A percentile compares a stretch with the other conserved stretches of the same genome.
These are phyloP conservation scores for Gambusia holbrooki DNA, from an alignment of 2,113 vertebrate genomes.

Conservation along the genomic window DNA sequence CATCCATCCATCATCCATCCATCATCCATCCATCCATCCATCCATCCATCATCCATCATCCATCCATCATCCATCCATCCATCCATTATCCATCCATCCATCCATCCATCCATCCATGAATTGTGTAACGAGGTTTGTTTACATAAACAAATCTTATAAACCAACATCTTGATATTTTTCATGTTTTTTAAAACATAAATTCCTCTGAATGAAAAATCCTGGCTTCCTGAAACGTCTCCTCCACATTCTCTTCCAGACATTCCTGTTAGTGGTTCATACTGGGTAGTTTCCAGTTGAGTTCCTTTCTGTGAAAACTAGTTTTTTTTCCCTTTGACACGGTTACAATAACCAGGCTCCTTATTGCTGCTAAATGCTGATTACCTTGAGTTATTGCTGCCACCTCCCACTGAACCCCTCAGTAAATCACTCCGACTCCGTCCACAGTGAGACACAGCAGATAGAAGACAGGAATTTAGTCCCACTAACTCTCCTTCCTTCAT, in stretches of 20 bases:
- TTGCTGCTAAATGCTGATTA: slow-evolving; percentile 38
- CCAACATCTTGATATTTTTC: too few species aligned
- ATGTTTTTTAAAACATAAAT: too few species aligned
- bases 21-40: too few species aligned
- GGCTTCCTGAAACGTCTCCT: background rate
- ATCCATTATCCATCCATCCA: too few species aligned
- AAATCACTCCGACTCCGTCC: slow-evolving; percentile 33
- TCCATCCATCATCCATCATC: too few species aligned
- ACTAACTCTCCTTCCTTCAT: slow-evolving; percentile 18
- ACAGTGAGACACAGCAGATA: slow-evolving; percentile 50
- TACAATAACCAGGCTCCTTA: slow-evolving; percentile 57
- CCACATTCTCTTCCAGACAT: background rate
- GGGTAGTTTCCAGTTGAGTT: slow-evolving; percentile 9
- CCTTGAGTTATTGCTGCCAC: slow-evolving; percentile 46
- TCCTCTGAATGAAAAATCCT: too few species aligned
- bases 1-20: too few species aligned
- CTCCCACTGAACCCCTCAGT: slow-evolving; percentile 33
- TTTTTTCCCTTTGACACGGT: slow-evolving; percentile 44
- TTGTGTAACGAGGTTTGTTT: too few species aligned
- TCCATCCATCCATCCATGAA: background rate
- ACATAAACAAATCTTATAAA: too few species aligned
- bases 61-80: too few species aligned
- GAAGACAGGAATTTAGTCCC: slow-evolving; percentile 34
- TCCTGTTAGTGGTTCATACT: background rate
- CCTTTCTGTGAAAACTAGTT: slow-evolving; percentile 33